phyloP scores from a whole-genome alignment of 1,140 invertebrate genomes.

The Danaus melanippus region DNA sequence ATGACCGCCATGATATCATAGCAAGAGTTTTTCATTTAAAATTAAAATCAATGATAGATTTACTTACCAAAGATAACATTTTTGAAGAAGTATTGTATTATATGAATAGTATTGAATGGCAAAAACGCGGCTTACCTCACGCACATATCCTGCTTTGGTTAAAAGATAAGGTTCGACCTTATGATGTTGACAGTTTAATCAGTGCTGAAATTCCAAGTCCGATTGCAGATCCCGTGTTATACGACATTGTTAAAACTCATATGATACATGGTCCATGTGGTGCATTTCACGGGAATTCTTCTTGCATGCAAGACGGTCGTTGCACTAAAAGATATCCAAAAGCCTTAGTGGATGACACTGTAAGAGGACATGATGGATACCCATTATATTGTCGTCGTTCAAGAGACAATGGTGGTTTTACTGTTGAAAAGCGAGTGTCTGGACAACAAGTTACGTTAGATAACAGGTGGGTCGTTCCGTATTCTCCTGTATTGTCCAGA shows the following conservation, averaged over 20 bases:
- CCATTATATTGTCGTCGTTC: conserved; percentile 20
- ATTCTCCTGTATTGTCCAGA: conserved; percentile 20
- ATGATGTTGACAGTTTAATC: conserved; percentile 12
- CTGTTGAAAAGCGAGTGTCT: no score
- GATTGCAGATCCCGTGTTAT: conserved; percentile 33
- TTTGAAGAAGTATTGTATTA: no score
- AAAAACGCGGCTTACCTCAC: conserved; percentile 44
- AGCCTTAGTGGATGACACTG: conserved; percentile 22
- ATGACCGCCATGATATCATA: no score
- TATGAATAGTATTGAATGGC: no score
- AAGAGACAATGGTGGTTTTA: conserved; percentile 10
- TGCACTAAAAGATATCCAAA: conserved; percentile 47
- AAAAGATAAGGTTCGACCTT: conserved; percentile 11
- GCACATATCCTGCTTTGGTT: conserved; percentile 37
- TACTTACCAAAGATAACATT: no score
- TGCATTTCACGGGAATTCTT: not conserved
- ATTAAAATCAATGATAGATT: conserved; percentile 8
- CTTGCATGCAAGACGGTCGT: conserved; percentile 43
- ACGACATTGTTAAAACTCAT: conserved; percentile 28
- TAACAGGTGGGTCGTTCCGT: conserved; percentile 22
- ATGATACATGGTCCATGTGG: conserved; percentile 33
- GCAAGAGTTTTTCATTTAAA: conserved; percentile 25
- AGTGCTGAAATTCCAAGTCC: conserved; percentile 24
- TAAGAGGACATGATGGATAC: conserved; percentile 22
- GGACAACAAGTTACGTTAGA: conserved; percentile 2